A percentile compares a stretch with the other conserved stretches of the same genome.
Conservation (phyloP, 2,888 invertebrate genomes). For the Drosophila recens region DNA sequence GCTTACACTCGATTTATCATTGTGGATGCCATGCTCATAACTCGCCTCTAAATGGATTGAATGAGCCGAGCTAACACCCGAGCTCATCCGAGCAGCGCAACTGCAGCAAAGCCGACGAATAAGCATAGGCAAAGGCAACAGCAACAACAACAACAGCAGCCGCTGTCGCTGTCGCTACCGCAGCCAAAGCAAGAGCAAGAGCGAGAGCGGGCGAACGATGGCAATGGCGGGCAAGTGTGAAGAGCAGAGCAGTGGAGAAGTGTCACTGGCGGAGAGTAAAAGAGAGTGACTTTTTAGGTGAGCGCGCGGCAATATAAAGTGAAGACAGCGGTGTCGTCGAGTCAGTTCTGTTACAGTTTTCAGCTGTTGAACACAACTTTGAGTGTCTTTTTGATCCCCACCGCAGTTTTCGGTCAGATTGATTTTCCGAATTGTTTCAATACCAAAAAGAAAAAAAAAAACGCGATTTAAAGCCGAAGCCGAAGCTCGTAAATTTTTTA, state of each 20-base stretch:
- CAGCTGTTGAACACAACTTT: conserved; percentile 82
- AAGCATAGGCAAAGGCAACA: conserved; percentile 7
- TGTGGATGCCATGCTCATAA: conserved; percentile 13
- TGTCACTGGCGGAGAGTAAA: conserved; percentile 3
- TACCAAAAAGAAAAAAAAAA: conserved; percentile 21
- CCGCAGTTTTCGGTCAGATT: not conserved
- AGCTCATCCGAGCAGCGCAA: conserved; percentile 14
- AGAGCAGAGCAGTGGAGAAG: conserved; percentile 6
- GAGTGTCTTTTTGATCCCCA: conserved; percentile 12
- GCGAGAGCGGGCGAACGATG: conserved; percentile 9
- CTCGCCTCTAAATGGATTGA: conserved; percentile 15
- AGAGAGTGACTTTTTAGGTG: conserved; percentile 10
- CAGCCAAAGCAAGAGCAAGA: conserved; percentile 5
- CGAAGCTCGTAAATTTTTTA: conserved; percentile 17
- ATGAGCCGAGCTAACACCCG: conserved; percentile 17
- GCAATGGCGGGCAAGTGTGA: not conserved
- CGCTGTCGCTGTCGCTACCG: conserved; percentile 6
- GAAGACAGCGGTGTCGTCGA: conserved; percentile 62
- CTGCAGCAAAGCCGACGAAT: conserved; percentile 11
- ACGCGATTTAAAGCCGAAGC: conserved; percentile 23
- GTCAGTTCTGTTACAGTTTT: conserved; percentile 84
- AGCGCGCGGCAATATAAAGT: conserved; percentile 73
- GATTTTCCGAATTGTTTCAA: conserved; percentile 36
- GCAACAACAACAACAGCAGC: conserved; percentile 25
- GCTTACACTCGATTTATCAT: conserved; percentile 11